Evolutionary conservation across 2,888 invertebrate species (phyloP).

Genomic region (Lasioglossum oenotherae): DNA sequence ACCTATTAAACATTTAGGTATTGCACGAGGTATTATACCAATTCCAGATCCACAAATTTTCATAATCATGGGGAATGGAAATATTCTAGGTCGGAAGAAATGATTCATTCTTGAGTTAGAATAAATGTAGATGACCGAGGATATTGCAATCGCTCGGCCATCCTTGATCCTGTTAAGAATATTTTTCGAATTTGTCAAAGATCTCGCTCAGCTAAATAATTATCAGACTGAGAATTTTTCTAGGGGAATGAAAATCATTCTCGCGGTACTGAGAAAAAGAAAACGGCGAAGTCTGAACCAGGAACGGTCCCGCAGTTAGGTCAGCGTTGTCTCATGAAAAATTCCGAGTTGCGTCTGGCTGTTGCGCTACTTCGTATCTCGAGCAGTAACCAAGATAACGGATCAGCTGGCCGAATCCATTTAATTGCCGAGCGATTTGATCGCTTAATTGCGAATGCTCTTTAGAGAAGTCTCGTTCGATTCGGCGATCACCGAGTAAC

Average conservation of each 20-base stretch:
- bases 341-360: background rate
- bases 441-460: background rate
- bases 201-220: background rate
- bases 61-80: too few relatives aligned
- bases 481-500: background rate
- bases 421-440: background rate
- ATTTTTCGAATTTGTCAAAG: background rate
- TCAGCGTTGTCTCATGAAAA: constrained; percentile 8
- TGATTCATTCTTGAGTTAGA: too few relatives aligned
- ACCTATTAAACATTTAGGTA: too few relatives aligned
- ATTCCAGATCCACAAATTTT: too few relatives aligned
- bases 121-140: too few relatives aligned
- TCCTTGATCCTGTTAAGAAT: background rate
- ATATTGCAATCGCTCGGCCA: background rate
- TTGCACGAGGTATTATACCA: too few relatives aligned
- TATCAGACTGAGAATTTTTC: background rate
- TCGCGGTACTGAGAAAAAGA: background rate
- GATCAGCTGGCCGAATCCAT: background rate
- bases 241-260: background rate
- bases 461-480: background rate
- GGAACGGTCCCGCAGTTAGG: background rate
- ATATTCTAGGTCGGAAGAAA: too few relatives aligned
- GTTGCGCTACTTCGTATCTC: background rate
- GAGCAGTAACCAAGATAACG: background rate
- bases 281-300: background rate